A percentile compares a stretch with the other conserved stretches of the same genome.
These are phyloP conservation scores for Ooceraea biroi DNA, from an alignment of 1,140 invertebrate species.

Conservation along the genomic window DNA sequence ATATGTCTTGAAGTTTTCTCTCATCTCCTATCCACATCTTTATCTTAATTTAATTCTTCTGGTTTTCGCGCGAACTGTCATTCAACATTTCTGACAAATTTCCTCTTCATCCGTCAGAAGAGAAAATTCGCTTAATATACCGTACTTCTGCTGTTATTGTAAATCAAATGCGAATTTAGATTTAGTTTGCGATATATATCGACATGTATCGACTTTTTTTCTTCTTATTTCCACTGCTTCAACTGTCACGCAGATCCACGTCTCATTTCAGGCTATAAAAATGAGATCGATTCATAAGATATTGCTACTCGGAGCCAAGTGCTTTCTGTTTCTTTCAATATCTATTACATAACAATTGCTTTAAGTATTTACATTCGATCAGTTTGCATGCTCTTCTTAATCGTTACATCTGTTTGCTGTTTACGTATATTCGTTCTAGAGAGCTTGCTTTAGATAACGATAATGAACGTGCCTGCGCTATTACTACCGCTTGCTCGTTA, in stretches of 20 bases:
- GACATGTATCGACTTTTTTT: constrained; percentile 4
- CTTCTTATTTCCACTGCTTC: background rate
- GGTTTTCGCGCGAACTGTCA: background rate
- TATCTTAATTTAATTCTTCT: constrained; percentile 43
- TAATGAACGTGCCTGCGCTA: background rate
- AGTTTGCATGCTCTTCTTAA: background rate
- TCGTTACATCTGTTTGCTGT: constrained; percentile 27
- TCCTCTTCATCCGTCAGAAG: background rate
- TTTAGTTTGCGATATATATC: too few species aligned
- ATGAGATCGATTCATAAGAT: background rate
- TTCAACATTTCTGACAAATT: background rate
- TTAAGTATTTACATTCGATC: background rate
- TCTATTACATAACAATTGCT: constrained; percentile 22
- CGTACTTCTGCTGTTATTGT: background rate
- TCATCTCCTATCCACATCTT: background rate
- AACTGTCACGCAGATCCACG: background rate
- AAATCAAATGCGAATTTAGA: background rate
- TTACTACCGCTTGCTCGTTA: background rate
- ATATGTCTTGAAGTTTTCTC: constrained; percentile 24
- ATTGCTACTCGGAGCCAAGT: constrained; percentile 1
- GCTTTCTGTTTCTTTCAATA: constrained; percentile 22
- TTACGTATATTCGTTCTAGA: background rate
- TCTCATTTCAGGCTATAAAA: background rate
- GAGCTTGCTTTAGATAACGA: background rate
- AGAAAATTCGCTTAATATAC: background rate